Percentiles rank a stretch among this genome's conserved stretches.
phyloP scores from a whole-genome alignment of 2,888 invertebrate genomes.

The Microctonus hyperodae region DNA sequence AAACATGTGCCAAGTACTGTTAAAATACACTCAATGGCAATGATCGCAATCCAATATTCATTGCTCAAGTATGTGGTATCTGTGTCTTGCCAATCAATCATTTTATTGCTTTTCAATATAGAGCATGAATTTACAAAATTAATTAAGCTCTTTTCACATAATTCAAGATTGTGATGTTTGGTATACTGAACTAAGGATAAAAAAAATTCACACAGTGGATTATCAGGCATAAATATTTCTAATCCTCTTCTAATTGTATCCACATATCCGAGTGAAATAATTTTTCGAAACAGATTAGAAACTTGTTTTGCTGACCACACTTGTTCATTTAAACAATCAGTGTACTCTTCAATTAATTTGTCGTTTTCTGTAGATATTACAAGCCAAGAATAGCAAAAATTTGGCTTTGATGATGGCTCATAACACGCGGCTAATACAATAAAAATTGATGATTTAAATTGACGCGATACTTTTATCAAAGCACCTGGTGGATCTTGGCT shows the following conservation, averaged over 20 bases:
- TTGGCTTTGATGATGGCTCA: conserved; percentile 63
- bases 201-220: conserved; percentile 69
- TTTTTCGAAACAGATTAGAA: conserved; percentile 65
- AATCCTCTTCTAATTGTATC: conserved; percentile 72
- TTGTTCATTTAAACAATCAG: conserved; percentile 50
- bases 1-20: conserved; percentile 70
- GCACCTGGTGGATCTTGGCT: conserved; percentile 75
- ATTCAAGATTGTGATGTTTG: conserved; percentile 56
- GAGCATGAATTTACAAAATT: conserved; percentile 57
- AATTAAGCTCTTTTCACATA: conserved; percentile 54
- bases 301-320: conserved; percentile 59
- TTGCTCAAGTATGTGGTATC: conserved; percentile 66
- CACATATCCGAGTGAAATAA: conserved; percentile 68
- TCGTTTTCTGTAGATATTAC: conserved; percentile 48
- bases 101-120: conserved; percentile 51
- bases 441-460: conserved; percentile 69
- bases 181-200: conserved; percentile 67
- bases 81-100: conserved; percentile 53
- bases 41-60: conserved; percentile 67
- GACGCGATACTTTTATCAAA: conserved; percentile 68
- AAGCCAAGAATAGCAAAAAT: conserved; percentile 58
- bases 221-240: conserved; percentile 75
- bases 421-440: conserved; percentile 75
- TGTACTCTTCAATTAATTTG: conserved; percentile 44
- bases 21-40: conserved; percentile 69